These are phyloP conservation scores for Fratercula arctica DNA, from an alignment of 2,797 vertebrate species.

Conservation along the genomic window DNA sequence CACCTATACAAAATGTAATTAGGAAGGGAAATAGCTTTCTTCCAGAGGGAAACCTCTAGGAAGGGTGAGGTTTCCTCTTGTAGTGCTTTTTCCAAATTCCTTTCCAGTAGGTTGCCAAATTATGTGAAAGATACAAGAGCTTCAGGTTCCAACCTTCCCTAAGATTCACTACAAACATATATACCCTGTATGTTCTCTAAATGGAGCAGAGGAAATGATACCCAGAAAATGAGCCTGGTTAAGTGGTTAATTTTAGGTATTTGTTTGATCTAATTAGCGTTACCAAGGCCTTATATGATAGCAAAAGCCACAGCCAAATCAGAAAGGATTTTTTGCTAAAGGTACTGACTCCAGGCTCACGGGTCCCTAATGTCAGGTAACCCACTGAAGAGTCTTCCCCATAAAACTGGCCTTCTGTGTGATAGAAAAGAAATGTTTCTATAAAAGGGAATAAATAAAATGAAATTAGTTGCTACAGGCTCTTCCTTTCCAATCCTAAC, in stretches of 20 bases:
- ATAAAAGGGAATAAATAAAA: background rate
- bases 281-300: background rate
- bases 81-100: slow-evolving; percentile 1
- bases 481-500: background rate
- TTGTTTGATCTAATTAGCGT: background rate
- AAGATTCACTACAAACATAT: background rate
- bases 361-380: background rate
- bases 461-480: background rate
- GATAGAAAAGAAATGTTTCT: background rate
- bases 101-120: background rate
- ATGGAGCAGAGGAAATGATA: background rate
- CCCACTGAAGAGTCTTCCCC: background rate
- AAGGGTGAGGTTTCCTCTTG: slow-evolving; percentile 38
- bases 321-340: background rate
- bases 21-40: background rate
- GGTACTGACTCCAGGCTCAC: background rate
- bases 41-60: background rate
- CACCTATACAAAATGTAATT: background rate
- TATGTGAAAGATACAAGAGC: background rate
- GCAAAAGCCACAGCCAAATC: background rate
- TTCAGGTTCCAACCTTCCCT: background rate
- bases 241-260: background rate
- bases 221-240: background rate
- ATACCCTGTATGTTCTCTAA: background rate
- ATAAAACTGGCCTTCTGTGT: background rate